phyloP scores from a whole-genome alignment of 2,113 vertebrate species.

The Eonycteris spelaea region DNA sequence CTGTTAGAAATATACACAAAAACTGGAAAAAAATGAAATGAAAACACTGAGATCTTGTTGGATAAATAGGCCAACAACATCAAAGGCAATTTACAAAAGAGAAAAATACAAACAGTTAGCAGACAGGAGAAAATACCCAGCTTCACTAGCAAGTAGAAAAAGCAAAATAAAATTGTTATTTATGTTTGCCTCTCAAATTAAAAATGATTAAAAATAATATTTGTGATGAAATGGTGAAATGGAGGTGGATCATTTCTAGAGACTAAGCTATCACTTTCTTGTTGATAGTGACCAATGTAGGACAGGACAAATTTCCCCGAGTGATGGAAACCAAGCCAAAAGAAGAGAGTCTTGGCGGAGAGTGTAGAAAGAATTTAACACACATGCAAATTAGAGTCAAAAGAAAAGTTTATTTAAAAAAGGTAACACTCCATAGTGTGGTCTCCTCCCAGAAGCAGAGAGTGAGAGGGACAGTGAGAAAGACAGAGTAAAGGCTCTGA shows the following conservation, averaged over 20 bases:
- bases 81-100: neutral
- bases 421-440: no score
- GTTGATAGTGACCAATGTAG: neutral
- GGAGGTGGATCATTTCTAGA: neutral
- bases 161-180: neutral
- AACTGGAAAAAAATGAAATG: neutral
- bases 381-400: no score
- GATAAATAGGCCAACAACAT: neutral
- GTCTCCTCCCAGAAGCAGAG: no score
- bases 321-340: no score
- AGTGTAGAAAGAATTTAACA: no score
- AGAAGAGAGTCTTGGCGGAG: no score
- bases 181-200: neutral
- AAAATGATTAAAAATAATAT: neutral
- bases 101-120: neutral
- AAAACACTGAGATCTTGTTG: neutral
- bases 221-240: neutral
- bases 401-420: no score
- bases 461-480: no score
- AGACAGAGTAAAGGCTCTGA: no score
- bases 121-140: neutral
- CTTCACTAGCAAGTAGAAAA: neutral
- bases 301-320: no score
- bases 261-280: neutral
- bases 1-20: neutral